phyloP scores from a whole-genome alignment of 2,113 vertebrate species.

The Sarotherodon lohbergeri region DNA sequence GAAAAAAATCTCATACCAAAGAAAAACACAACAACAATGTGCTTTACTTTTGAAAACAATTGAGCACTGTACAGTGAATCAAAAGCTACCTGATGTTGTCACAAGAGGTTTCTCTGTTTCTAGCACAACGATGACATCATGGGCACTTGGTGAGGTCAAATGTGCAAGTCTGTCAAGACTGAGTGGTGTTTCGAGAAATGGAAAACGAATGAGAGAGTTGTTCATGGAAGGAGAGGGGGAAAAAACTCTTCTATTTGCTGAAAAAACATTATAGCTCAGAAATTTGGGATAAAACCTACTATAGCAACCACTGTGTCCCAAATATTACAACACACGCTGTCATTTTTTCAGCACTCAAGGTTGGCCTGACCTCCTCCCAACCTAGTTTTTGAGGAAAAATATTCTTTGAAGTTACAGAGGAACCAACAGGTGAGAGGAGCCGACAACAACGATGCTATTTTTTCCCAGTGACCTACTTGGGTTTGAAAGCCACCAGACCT shows the following conservation, averaged over 20 bases:
- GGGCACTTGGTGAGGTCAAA: not conserved
- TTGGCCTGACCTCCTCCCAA: slow-evolving; percentile 32
- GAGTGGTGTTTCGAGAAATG: not conserved
- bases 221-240: not conserved
- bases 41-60: not conserved
- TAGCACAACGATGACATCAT: not conserved
- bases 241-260: not conserved
- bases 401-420: slow-evolving; percentile 16
- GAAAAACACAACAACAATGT: not conserved
- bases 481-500: slow-evolving; percentile 15
- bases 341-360: slow-evolving; percentile 24
- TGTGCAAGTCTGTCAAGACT: not conserved
- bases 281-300: not conserved
- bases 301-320: not conserved
- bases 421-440: slow-evolving; percentile 47
- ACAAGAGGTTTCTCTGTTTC: not conserved
- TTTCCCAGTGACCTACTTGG: slow-evolving; percentile 45
- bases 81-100: not conserved
- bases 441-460: slow-evolving; percentile 57
- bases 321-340: not conserved
- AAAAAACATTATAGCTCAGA: not conserved
- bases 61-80: not conserved
- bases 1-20: not conserved
- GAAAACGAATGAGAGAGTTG: not conserved
- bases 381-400: slow-evolving; percentile 33